Evolutionary conservation across 2,888 invertebrate species (phyloP), one percentile per base, ranked within the genome.

Genomic region (Agriopis leucophaearia): DNA sequence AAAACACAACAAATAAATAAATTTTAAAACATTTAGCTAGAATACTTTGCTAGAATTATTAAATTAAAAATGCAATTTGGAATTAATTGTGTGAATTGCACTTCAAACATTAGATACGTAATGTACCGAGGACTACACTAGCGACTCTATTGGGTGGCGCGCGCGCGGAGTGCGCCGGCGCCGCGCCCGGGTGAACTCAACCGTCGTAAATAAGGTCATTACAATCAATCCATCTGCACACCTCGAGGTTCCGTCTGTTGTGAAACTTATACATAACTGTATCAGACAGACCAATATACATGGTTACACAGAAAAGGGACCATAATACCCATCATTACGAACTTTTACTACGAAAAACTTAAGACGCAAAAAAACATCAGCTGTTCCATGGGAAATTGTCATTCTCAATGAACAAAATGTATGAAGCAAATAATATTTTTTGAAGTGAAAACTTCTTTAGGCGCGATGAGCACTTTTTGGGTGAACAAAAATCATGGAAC

Each of bases 261-360:
- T 84, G 86, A 85, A 83, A 87, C 93, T 93, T 94, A 93, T 76
- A 83, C 85, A 90, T 87, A 90, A 92, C 91, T 92, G 91, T 90
- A 92, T 92, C 87, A 84, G 88, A 84, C 87, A 84, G 88, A 84
- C 92, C 92, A 86, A 90, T 87, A 38, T 38, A 38, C 27, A 27
- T 3, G 27, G 27, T 27, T 27, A 27, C 3, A 5, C 27, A 5
- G 27, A 27, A 27, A 27, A 5, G 18, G 18, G 18, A 27, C 3
- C 18, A 27, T 27, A 27, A 27, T 27, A 27, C 18, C 18, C 18
- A 27, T 27, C 18, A 27, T 2, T 27, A 2, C 1, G 18, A 27
- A 27, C 18, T 27, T 27, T 27, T 27, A 27, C 1, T 2, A 27
- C 3, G 18, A 27, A 27, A 27, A 27, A 1, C 3, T 27, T 27